Evolutionary conservation across 2,113 vertebrate species (phyloP), one percentile per base, ranked within the genome.

Genomic region (Etia nguti): DNA sequence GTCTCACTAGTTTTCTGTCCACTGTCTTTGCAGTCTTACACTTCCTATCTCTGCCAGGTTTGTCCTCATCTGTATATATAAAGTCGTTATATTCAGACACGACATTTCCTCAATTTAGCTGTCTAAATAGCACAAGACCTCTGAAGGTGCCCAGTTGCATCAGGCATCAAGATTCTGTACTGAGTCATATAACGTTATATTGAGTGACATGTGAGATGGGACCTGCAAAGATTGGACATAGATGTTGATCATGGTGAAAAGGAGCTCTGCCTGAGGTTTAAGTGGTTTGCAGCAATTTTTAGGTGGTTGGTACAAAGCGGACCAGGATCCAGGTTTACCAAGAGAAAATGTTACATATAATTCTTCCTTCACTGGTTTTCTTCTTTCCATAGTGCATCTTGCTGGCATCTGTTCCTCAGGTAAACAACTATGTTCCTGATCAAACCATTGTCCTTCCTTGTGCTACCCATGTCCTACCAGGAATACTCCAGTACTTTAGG

Each of bases 341-440:
- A 43, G 12, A 70, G 38, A 10, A 0, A 22, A 70, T 43, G 65
- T 0, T 43, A 0, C 38, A 43, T 6, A 70, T 5, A 12, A 24
- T 70, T 10, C 38, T 43, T 24, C 20, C 10, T 38, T 38, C 0
- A 1, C 60, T 38, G 18, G 31, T 65, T 65, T 68, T 38, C 20
- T 70, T 24, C 65, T 70, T 70, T n/a, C 65, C 65, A 24, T 43
- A 4, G 38, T 43, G 38, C 12, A 43, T 43, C 38, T 13, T 70
- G 38, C 38, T 43, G 1, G 0, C 38, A 43, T 70, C 65, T 16
- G n/a, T 24, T 24, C 24, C 65, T 38, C 36, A 22, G 38, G 65
- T 70, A 43, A 70, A 70, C 38, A 70, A 43, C 36, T 22, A 24
- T 24, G 12, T 43, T 70, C n/a, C 38, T 43, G n/a, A 43, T 70